phyloP scores from a whole-genome alignment of 2,888 invertebrate species.

The Tachystola acroxantha region DNA sequence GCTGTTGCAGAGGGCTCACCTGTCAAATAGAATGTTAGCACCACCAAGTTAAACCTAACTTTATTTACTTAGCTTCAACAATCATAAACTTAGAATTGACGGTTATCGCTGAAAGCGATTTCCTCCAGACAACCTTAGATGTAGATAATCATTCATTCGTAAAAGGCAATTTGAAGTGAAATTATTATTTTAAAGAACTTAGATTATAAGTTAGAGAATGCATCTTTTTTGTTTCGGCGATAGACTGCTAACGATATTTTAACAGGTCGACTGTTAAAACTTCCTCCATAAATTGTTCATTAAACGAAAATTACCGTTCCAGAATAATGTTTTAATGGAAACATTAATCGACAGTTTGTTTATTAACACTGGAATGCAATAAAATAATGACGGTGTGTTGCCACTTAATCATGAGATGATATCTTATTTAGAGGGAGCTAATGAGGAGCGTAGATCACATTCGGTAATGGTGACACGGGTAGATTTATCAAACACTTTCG shows the following conservation, averaged over 20 bases:
- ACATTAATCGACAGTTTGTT: conserved; percentile 50
- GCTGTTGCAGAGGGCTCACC: too few species aligned
- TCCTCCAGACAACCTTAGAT: too few species aligned
- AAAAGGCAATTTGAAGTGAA: too few species aligned
- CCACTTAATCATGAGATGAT: conserved; percentile 64
- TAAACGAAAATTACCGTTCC: conserved; percentile 33
- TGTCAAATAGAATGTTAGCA: too few species aligned
- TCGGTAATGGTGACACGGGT: conserved; percentile 64
- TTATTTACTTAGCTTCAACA: too few species aligned
- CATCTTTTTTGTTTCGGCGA: too few species aligned
- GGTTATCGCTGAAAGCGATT: too few species aligned
- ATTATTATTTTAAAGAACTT: too few species aligned
- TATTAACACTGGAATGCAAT: conserved; percentile 65
- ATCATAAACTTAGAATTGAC: too few species aligned
- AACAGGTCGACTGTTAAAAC: conserved; percentile 32
- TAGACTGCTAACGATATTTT: conserved; percentile 33
- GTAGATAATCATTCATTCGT: too few species aligned
- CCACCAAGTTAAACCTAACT: too few species aligned
- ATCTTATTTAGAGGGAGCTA: conserved; percentile 72
- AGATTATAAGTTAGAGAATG: too few species aligned
- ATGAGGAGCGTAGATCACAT: conserved; percentile 72
- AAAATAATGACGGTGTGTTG: conserved; percentile 60
- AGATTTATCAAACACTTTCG: conserved; percentile 73
- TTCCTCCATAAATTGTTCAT: conserved; percentile 17
- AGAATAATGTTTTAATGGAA: conserved; percentile 34